Conservation (phyloP, 2,113 vertebrate genomes). For the Aleadryas rufinucha region DNA sequence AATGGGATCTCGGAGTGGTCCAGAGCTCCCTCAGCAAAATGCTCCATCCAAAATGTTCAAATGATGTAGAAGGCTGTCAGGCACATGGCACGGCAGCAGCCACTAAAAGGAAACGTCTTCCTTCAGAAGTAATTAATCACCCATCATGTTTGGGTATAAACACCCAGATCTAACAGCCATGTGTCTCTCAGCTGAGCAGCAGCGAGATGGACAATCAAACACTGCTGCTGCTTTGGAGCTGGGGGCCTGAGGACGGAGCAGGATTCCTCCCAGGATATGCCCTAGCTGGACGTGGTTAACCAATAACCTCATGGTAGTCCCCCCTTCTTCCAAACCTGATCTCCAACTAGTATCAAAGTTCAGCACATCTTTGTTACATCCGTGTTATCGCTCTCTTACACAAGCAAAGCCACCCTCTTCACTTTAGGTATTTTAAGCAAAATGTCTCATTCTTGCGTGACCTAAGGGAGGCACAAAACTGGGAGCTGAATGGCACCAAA, state of each 20-base stretch:
- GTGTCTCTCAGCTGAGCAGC: background rate
- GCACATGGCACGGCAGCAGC: background rate
- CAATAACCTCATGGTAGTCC: background rate
- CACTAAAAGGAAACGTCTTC: background rate
- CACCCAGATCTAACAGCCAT: background rate
- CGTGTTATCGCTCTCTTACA: background rate
- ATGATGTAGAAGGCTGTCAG: background rate
- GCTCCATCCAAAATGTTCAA: background rate
- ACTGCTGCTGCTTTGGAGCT: background rate
- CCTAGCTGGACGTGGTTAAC: background rate
- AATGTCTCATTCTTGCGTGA: constrained; percentile 9
- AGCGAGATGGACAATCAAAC: background rate
- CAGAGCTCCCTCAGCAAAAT: background rate
- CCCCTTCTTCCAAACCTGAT: background rate
- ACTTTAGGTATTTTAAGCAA: background rate
- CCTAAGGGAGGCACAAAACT: background rate
- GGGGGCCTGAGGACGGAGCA: background rate
- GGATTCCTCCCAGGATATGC: background rate
- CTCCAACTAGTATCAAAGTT: background rate
- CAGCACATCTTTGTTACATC: background rate
- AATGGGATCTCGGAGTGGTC: background rate
- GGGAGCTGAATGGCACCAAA: constrained; percentile 29
- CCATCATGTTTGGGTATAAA: background rate
- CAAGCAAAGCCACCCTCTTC: background rate
- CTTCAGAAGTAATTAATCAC: background rate